These are phyloP conservation scores for Achlya flavicornis DNA, from an alignment of 2,888 invertebrate genomes.

Conservation along the genomic window DNA sequence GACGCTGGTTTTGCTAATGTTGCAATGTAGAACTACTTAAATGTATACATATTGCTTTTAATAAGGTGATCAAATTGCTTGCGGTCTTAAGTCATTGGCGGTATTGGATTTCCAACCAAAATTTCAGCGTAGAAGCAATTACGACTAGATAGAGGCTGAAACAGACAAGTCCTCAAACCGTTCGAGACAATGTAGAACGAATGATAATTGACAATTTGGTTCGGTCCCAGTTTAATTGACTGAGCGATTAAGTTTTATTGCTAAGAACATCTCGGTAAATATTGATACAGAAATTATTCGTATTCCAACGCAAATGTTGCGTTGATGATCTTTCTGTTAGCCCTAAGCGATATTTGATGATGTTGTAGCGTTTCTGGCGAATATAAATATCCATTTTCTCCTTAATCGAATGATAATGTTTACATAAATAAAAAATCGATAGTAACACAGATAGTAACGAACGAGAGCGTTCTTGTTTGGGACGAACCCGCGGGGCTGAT, in stretches of 20 bases:
- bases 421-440: not conserved
- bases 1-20: too few species aligned
- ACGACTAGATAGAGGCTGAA: constrained; percentile 30
- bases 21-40: too few species aligned
- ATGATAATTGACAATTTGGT: constrained; percentile 56
- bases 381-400: constrained; percentile 37
- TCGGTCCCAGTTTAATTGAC: constrained; percentile 54
- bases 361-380: constrained; percentile 36
- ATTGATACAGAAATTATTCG: constrained; percentile 59
- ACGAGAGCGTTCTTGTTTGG: not conserved
- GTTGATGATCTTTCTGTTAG: constrained; percentile 57
- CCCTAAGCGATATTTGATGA: constrained; percentile 74
- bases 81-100: constrained; percentile 10
- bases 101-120: constrained; percentile 25
- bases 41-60: too few species aligned
- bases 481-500: not conserved
- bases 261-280: constrained; percentile 53
- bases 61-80: not conserved
- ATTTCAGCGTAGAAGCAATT: constrained; percentile 33
- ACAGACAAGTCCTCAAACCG: constrained; percentile 37
- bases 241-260: constrained; percentile 60
- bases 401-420: constrained; percentile 20
- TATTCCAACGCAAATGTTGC: constrained; percentile 47
- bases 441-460: not conserved
- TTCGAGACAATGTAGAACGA: constrained; percentile 47